These are phyloP conservation scores for Xerus rutilus DNA, from an alignment of 2,797 vertebrate species.

Conservation along the genomic window DNA sequence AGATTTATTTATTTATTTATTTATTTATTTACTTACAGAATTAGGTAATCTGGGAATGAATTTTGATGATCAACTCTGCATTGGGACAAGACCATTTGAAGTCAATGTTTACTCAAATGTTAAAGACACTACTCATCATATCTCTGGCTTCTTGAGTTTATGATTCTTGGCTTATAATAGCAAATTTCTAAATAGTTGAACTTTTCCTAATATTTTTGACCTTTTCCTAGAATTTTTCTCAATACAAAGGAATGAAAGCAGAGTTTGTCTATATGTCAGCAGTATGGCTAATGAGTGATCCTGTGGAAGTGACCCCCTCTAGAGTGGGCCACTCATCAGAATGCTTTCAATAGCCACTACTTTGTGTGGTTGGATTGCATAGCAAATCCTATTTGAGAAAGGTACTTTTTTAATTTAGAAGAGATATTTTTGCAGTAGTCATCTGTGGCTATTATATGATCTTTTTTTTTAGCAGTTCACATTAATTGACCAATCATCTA, in stretches of 20 bases:
- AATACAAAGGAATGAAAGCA: neutral
- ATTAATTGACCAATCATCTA: neutral
- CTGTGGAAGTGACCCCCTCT: neutral
- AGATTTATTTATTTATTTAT: neutral
- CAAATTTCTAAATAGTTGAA: conserved; percentile 79
- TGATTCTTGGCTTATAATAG: conserved; percentile 82
- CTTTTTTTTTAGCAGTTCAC: neutral
- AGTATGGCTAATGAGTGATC: neutral
- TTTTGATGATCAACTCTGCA: conserved; percentile 78
- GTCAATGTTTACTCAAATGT: conserved; percentile 84
- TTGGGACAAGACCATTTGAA: conserved; percentile 82
- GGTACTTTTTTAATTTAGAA: conserved; percentile 32
- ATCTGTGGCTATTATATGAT: neutral
- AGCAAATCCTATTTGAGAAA: neutral
- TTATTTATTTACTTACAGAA: conserved; percentile 61
- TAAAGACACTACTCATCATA: conserved; percentile 79
- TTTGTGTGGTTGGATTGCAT: neutral
- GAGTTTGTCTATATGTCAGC: neutral
- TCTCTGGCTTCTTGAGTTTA: conserved; percentile 80
- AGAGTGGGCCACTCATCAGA: neutral
- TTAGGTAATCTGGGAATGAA: conserved; percentile 78
- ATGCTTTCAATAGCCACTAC: neutral
- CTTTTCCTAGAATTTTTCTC: conserved; percentile 38
- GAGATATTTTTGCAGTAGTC: neutral
- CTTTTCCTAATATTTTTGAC: conserved; percentile 71